phyloP scores from a whole-genome alignment of 2,797 vertebrate species.

The Rhyacichthys aspro region DNA sequence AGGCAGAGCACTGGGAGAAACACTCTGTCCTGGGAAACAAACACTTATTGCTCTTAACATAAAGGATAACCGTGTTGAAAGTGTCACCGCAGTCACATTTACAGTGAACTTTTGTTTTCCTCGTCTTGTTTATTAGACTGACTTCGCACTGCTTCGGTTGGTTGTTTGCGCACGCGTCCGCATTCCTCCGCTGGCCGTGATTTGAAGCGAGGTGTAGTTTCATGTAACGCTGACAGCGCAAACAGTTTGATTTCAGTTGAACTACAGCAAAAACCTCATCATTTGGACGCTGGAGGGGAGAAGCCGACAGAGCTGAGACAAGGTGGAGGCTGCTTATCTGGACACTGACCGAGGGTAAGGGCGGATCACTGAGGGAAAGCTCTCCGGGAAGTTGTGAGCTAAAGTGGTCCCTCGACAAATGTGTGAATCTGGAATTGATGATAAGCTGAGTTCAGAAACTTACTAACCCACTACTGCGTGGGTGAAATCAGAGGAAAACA shows the following conservation, averaged over 20 bases:
- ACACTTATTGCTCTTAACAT: background rate
- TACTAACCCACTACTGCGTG: too few species aligned
- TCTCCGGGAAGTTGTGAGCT: conserved; percentile 32
- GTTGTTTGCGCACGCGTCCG: conserved; percentile 64
- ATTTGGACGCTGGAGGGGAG: conserved; percentile 20
- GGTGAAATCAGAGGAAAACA: too few species aligned
- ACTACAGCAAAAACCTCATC: background rate
- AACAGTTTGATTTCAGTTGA: background rate
- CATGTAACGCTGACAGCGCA: conserved; percentile 14
- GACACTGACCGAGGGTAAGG: conserved; percentile 62
- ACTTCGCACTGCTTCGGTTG: background rate
- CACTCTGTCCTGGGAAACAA: background rate
- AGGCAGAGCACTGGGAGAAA: conserved; percentile 22
- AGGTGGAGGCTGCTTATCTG: background rate
- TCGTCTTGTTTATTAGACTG: background rate
- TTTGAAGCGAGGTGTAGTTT: conserved; percentile 45
- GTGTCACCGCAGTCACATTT: background rate
- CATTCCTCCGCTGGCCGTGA: conserved; percentile 65
- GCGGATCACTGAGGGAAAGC: conserved; percentile 43
- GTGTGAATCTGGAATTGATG: too few species aligned
- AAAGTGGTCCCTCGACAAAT: too few species aligned
- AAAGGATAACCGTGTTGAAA: background rate
- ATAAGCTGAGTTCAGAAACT: too few species aligned
- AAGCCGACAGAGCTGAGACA: conserved; percentile 14
- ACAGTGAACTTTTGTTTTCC: background rate